Evolutionary conservation across 1,140 invertebrate genomes (phyloP), one percentile per base, ranked within the genome.

Genomic region (Lordiphosa clarofinis): DNA sequence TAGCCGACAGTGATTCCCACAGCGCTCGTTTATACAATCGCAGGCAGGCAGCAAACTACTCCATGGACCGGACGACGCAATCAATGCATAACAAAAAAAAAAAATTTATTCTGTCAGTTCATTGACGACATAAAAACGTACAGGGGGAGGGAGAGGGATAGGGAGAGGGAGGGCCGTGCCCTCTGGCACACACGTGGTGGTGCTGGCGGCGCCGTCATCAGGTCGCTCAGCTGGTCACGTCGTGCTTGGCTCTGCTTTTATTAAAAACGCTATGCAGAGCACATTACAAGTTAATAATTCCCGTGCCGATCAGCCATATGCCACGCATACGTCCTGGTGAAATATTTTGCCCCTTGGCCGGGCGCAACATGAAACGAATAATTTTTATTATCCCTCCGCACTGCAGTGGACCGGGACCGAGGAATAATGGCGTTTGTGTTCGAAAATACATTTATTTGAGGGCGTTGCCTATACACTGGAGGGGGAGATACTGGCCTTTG

Each of bases 241-340:
- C 62, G 68, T 73, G 78, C 75, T 73, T 57, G 55, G 68, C 61
- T 64, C 53, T 64, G 59, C 74, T 81, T 81, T 84, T 84, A 84
- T 84, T 84, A 84, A 84, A 84, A 84, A 84, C 78, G 78, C 78
- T 78, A 84, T 84, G 78, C 78, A 84, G 76, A 76, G 78, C 78
- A 84, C 78, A 84, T 84, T 84, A 84, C 79, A 84, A 84, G 78
- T 84, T 84, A 84, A 84, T 84, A 84, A 84, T 82, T 82, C 78
- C 78, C 78, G 78, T 73, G 78, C 69, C 57, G 72, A 58, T 15
- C 43, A 56, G 57, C 53, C 58, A 81, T 81, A 81, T 81, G 76
- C 78, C 46, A 47, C 76, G 75, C 63, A 76, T 72, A 38, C 61
- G 55, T 46, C 44, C 60, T 57, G 57, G 57, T 74, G 58, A 81